Evolutionary conservation across 1,140 invertebrate genomes (phyloP).

Genomic region (Tetramorium parvispinum): DNA sequence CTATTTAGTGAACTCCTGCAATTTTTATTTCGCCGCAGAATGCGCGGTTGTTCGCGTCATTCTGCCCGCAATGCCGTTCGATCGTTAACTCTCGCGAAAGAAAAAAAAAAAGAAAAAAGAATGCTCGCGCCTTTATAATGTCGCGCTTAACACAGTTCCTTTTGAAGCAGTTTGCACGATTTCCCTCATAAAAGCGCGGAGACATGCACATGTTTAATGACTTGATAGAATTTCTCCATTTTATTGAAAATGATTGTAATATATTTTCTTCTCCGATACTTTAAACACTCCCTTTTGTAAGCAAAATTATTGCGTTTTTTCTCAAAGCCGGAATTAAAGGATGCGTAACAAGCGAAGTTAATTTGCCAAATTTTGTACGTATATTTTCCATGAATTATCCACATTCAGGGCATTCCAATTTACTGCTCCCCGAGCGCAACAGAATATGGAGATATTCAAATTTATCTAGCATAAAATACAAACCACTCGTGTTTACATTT

Average conservation of each 20-base stretch:
- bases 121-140: background rate
- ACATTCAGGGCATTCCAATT: constrained; percentile 3
- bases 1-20: constrained; percentile 42
- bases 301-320: background rate
- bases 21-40: constrained; percentile 55
- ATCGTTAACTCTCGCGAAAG: constrained; percentile 37
- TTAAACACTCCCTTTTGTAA: background rate
- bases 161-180: background rate
- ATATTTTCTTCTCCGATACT: background rate
- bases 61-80: constrained; percentile 38
- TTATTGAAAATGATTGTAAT: background rate
- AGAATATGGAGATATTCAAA: constrained; percentile 24
- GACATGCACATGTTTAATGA: background rate
- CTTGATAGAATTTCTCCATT: background rate
- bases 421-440: background rate
- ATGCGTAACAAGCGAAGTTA: background rate
- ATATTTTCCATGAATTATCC: constrained; percentile 12
- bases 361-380: background rate
- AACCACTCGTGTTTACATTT: constrained; percentile 12
- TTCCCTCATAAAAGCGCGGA: background rate
- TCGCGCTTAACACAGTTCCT: constrained; percentile 4
- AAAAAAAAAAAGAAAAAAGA: constrained; percentile 22
- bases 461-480: constrained; percentile 20
- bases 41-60: constrained; percentile 34
- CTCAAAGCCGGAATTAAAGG: background rate